Base-by-base conservation (phyloP, 2,888 invertebrate species). In the Endotricha flammealis region DNA sequence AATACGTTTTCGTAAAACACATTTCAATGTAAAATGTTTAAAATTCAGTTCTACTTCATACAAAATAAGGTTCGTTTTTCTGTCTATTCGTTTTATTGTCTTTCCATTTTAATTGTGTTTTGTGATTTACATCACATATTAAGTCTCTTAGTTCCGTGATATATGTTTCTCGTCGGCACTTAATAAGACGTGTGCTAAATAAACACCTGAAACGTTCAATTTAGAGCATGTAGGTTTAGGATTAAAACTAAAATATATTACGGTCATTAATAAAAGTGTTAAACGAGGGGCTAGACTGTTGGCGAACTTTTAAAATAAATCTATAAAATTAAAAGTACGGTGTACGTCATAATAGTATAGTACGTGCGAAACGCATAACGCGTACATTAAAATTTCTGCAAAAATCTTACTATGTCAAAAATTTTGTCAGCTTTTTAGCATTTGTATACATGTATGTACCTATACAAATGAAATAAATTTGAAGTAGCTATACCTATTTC, bases 1-100 rank as follows among this genome's bases (percentile, higher is more conserved):
- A n/a, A n/a, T n/a, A n/a, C n/a, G n/a, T n/a, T n/a, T n/a, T n/a
- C 42, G 47, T 46, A 46, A 39, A 48, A 44, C 17, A 44, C 41
- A 41, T 48, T 49, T 46, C 32, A 49, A 48, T 48, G 42, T 41
- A 24, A 32, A 35, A 32, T 32, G 36, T 36, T 36, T 5, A 8
- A 29, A 32, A 36, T 27, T 12, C 11, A 36, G 30, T 33, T 31
- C 10, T 20, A 10, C 12, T 10, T 12, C 30, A 9, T 31, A 22
- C 22, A 31, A 22, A 20, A 12, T 12, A 27, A 27, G 20, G 3
- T 20, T 8, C 22, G 12, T 29, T 27, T 17, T 32, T 25, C 32
- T 25, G 25, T 32, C 17, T 25, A 24, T 32, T 32, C 11, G 11
- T 16, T 9, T 32, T 27, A 16, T 11, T 25, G 16, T 27, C 11